Evolutionary conservation across 2,113 vertebrate species (phyloP).

Genomic region (Marcusenius ussheri): DNA sequence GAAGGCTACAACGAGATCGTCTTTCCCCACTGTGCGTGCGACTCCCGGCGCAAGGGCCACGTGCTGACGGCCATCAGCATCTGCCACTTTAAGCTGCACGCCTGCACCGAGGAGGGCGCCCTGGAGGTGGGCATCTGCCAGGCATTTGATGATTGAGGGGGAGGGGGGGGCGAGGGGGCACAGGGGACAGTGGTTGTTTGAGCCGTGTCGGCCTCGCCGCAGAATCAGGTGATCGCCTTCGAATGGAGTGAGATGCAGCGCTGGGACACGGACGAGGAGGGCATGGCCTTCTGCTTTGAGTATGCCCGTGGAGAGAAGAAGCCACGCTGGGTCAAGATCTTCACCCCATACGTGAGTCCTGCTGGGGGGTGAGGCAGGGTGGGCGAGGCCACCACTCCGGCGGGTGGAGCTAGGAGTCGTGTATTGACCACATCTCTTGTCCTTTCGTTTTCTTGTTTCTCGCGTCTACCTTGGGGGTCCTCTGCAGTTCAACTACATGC

Average conservation of each 20-base stretch:
- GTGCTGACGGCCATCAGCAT: constrained; percentile 92
- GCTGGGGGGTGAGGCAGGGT: not conserved
- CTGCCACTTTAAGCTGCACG: constrained; percentile 89
- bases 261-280: constrained; percentile 97
- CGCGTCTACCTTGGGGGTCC: constrained; percentile 16
- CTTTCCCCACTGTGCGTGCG: constrained; percentile 93
- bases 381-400: not conserved
- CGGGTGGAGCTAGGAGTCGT: no score
- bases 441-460: not conserved
- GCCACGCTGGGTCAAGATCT: constrained; percentile 81
- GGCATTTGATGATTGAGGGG: no score
- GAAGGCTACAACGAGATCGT: constrained; percentile 92
- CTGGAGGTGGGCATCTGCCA: constrained; percentile 63
- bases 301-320: constrained; percentile 90
- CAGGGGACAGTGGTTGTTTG: not conserved
- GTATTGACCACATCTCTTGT: not conserved
- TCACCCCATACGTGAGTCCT: constrained; percentile 40
- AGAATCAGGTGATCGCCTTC: constrained; percentile 95
- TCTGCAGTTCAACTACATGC: constrained; percentile 95
- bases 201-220: not conserved
- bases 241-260: constrained; percentile 96
- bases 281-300: constrained; percentile 96
- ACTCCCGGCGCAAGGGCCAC: constrained; percentile 88
- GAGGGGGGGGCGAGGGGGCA: not conserved
- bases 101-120: constrained; percentile 89